phyloP scores from a whole-genome alignment of 2,888 invertebrate species.

The Cataglyphis livida region DNA sequence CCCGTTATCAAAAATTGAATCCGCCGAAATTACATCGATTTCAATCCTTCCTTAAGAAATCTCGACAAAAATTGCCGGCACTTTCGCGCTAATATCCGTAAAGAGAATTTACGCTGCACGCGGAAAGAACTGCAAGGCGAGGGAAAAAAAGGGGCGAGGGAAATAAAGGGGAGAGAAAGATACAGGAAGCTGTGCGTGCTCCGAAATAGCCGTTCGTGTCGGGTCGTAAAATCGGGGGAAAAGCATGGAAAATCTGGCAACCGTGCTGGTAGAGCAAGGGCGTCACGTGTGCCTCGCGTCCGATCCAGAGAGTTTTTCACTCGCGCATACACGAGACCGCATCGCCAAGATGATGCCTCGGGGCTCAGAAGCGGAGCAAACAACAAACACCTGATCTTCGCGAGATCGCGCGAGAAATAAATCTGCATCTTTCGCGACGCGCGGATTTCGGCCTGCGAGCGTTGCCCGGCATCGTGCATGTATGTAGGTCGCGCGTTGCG shows the following conservation, averaged over 20 bases:
- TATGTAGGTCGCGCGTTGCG: conserved; percentile 49
- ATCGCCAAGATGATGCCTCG: not conserved
- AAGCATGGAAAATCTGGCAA: conserved; percentile 57
- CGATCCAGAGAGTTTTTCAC: conserved; percentile 9
- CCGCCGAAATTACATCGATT: conserved; percentile 15
- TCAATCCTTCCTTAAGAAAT: conserved; percentile 10
- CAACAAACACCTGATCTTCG: conserved; percentile 2
- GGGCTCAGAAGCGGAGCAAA: not conserved
- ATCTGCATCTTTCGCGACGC: not conserved
- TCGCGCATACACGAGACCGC: not conserved
- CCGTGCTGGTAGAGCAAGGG: conserved; percentile 31
- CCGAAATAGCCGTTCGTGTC: conserved; percentile 45
- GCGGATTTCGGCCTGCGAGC: conserved; percentile 34
- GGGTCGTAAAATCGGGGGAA: conserved; percentile 51
- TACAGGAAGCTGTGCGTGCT: conserved; percentile 8
- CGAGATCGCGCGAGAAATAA: conserved; percentile 12
- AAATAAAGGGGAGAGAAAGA: not conserved
- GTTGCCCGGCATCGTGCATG: conserved; percentile 10
- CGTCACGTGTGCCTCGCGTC: conserved; percentile 32
- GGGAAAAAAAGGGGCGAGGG: not conserved
- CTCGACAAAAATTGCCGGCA: conserved; percentile 22
- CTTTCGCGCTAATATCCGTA: conserved; percentile 36
- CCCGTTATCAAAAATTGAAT: conserved; percentile 20
- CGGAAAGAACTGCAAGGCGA: not conserved
- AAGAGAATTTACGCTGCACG: conserved; percentile 37